Evolutionary conservation across 2,888 invertebrate species (phyloP).

Genomic region (Tenodera sinensis): DNA sequence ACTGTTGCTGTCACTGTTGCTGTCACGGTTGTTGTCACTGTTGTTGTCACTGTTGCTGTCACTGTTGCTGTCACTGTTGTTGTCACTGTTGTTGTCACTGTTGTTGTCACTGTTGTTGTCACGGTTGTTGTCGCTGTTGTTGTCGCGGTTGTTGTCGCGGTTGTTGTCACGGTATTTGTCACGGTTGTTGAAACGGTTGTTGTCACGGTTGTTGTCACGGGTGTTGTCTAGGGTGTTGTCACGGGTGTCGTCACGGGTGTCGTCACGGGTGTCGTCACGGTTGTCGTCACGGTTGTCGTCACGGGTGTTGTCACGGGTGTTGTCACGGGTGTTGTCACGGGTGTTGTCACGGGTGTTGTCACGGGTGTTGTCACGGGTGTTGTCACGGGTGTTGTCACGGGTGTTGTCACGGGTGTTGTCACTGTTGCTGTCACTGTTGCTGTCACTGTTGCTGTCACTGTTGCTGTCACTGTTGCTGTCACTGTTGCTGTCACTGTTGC

Average conservation of each 20-base stretch:
- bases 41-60: neutral
- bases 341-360: neutral
- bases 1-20: neutral
- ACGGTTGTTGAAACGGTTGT: neutral
- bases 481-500: too few species aligned
- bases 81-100: neutral
- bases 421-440: conserved; percentile 4
- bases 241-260: too few species aligned
- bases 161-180: neutral
- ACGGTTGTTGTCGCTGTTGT: too few species aligned
- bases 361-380: neutral
- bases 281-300: too few species aligned
- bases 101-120: neutral
- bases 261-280: too few species aligned
- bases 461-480: neutral
- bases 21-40: too few species aligned
- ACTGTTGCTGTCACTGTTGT: neutral
- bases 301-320: neutral
- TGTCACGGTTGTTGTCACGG: neutral
- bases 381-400: neutral
- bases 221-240: too few species aligned
- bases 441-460: conserved; percentile 9
- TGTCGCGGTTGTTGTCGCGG: too few species aligned
- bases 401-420: neutral
- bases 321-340: neutral